A percentile compares a stretch with the other conserved stretches of the same genome.
Evolutionary conservation across 2,797 vertebrate genomes (phyloP).

Genomic region (Huso huso): DNA sequence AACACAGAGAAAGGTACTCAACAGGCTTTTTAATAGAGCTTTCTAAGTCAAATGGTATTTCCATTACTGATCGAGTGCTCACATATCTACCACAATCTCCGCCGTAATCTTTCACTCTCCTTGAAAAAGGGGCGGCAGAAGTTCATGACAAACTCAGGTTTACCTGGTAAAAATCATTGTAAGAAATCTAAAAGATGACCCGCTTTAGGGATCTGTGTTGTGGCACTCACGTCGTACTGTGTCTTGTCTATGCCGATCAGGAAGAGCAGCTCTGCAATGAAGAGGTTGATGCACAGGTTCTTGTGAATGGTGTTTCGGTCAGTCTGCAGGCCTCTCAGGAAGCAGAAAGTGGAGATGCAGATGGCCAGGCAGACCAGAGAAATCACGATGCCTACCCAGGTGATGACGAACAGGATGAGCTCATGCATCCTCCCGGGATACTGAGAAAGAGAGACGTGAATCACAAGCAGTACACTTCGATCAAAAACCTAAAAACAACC

Average conservation of each 20-base stretch:
- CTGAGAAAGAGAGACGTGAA: slow-evolving; percentile 39
- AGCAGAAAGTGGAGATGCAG: slow-evolving; percentile 93
- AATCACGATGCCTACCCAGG: slow-evolving; percentile 91
- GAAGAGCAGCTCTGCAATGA: slow-evolving; percentile 89
- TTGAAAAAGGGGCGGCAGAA: no score
- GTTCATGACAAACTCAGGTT: no score
- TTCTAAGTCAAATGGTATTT: no score
- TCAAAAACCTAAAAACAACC: no score
- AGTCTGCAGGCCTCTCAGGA: slow-evolving; percentile 84
- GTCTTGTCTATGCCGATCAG: slow-evolving; percentile 93
- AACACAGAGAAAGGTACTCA: no score
- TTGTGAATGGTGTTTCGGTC: slow-evolving; percentile 96
- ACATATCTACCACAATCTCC: no score
- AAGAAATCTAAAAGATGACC: not conserved
- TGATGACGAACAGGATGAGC: slow-evolving; percentile 85
- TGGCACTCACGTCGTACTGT: slow-evolving; percentile 72
- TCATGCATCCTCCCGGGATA: slow-evolving; percentile 79
- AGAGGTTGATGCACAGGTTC: slow-evolving; percentile 94
- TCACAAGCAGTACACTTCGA: no score
- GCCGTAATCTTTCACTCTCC: no score
- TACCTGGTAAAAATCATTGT: not conserved
- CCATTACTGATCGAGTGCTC: no score
- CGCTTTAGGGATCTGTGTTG: no score
- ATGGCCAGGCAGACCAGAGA: slow-evolving; percentile 87
- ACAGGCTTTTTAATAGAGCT: no score